Percentiles rank a stretch among this genome's conserved stretches.
Evolutionary conservation across 1,140 invertebrate genomes (phyloP).

Genomic region (Plodia interpunctella): DNA sequence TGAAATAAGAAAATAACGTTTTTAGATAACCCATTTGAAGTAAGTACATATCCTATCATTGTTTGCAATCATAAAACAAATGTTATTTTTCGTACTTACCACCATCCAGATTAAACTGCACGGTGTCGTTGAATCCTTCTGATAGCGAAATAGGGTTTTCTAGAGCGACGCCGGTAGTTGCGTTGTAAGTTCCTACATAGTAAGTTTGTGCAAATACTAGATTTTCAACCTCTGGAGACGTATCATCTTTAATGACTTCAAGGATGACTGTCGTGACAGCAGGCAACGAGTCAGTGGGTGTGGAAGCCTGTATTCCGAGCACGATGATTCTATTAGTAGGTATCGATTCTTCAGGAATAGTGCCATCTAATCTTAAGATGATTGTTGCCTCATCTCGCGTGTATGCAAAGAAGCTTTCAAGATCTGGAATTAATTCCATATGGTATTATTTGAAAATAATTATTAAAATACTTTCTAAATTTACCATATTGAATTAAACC

Average conservation of each 20-base stretch:
- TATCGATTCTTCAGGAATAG: constrained; percentile 18
- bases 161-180: constrained; percentile 16
- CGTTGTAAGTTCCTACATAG: constrained; percentile 27
- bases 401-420: constrained; percentile 14
- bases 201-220: constrained; percentile 19
- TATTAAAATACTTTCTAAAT: background rate
- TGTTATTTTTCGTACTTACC: constrained; percentile 16
- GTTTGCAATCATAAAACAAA: no score
- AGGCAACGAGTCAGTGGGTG: constrained; percentile 5
- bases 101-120: constrained; percentile 27
- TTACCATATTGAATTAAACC: background rate
- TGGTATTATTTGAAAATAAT: no score
- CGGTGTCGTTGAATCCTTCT: constrained; percentile 19
- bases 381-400: background rate
- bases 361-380: background rate
- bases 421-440: constrained; percentile 14
- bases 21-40: no score
- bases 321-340: constrained; percentile 16
- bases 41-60: no score
- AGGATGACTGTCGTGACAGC: constrained; percentile 17
- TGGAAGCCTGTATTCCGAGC: constrained; percentile 19
- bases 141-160: constrained; percentile 20
- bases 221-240: background rate
- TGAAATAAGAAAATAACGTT: constrained; percentile 23
- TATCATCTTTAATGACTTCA: constrained; percentile 7